Base-by-base conservation (phyloP, 2,113 vertebrate genomes). In the Tragelaphus scriptus region DNA sequence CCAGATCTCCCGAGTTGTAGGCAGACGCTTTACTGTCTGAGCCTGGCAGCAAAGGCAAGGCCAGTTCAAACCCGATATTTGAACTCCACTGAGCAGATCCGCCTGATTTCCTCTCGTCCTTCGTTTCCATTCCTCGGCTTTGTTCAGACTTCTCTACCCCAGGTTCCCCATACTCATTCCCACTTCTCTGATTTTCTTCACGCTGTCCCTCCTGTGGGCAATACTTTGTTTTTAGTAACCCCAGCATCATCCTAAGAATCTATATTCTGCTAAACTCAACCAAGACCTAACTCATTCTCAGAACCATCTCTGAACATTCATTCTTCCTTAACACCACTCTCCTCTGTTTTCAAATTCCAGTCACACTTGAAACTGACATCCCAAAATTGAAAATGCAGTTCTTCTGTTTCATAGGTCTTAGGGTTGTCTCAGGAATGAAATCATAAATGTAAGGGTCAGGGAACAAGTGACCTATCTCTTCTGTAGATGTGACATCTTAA, bases 1-100 rank as follows among this genome's bases (percentile, higher is more conserved):
- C 32, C 4, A 0, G 65, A 36, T 19, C 16, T 68, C 65, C 8
- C 0, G 1, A 32, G 21, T 1, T 68, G 4, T n/a, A 68, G 32
- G 32, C 32, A n/a, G 65, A 36, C 0, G 32, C 65, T 36, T 68
- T 36, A 68, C 65, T 0, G 8, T 36, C 65, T 68, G 65, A 68
- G 87, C 51, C 53, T 16, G 25, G 30, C 63, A 88, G 47, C 0
- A 1, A 47, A 65, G 14, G 23, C 16, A 36, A 68, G 65, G 16
- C 65, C 8, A 10, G 65, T 68, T 68, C 16, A n/a, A n/a, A 19
- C 71, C 40, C 30, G 6, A 30, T 56, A 90, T 40, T 56, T 85
- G 80, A 36, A 63, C 8, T 86, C 55, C n/a, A 47, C 2, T 12
- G 40, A 68, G 30, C 14, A 47, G 47, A 81, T 7, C 25, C 28